Base-by-base conservation (phyloP, 2,113 vertebrate species). In the Junco hyemalis region DNA sequence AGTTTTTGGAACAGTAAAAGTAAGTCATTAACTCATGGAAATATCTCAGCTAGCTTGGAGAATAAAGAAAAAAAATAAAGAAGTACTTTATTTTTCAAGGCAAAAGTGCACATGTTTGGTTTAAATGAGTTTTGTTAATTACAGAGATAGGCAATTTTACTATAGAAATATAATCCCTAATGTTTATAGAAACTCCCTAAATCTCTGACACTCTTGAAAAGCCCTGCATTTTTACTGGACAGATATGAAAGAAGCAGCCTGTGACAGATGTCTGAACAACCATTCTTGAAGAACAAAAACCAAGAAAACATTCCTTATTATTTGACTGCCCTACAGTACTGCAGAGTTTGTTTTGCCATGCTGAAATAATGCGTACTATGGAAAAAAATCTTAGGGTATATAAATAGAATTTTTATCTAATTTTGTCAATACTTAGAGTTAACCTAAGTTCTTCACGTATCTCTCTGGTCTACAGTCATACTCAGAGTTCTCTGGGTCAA, bases 1-100 rank as follows among this genome's bases (percentile, higher is more conserved):
- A 35, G 35, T 60, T 53, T 48, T 47, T 88, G 29, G 77, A 89
- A 77, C 23, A 66, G 56, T 54, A 94, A 73, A 93, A 73, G 74
- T 91, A 90, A 95, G 95, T 93, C 68, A 94, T 96, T 96, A 96
- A 86, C 95, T 81, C 59, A 48, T 53, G 71, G 68, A 86, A 81
- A 72, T 45, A 38, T 48, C 40, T 65, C 38, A 40, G 24, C 33
- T 60, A 86, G 88, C 66, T 74, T 23, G 9, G 11, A 59, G 8
- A 74, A 18, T 79, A 81, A 72, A 91, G 47, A 72, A 87, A 84
- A 84, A 68, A 84, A 36, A 17, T 47, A 38, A 45, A 81, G 16
- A 84, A 81, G 17, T 19, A 42, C 23, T 93, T 80, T 51, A 35
- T 81, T 94, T 95, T 94, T 35, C 54, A 82, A 77, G 31, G 50